These are phyloP conservation scores for Nomada fabriciana DNA, from an alignment of 2,888 invertebrate genomes.

Conservation along the genomic window DNA sequence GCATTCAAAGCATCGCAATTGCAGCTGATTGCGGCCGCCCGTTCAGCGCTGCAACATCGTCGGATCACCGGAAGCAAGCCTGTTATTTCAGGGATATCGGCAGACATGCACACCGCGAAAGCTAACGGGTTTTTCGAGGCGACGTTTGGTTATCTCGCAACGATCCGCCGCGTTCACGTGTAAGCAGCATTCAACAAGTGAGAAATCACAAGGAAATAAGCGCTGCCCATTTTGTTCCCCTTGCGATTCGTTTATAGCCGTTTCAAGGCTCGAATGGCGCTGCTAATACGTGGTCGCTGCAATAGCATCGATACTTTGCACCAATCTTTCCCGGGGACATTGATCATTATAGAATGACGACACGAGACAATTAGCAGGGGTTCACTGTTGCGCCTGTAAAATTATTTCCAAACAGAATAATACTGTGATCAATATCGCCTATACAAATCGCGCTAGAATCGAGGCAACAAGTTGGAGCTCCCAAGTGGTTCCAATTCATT, in stretches of 20 bases:
- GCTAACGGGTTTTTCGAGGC: slow-evolving; percentile 48
- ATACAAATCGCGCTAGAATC: too few species aligned
- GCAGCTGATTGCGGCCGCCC: slow-evolving; percentile 61
- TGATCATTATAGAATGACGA: background rate
- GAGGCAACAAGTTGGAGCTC: too few species aligned
- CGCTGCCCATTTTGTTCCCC: slow-evolving; percentile 1
- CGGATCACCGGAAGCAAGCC: slow-evolving; percentile 63
- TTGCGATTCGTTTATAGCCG: background rate
- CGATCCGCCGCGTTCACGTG: slow-evolving; percentile 20
- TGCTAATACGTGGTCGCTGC: background rate
- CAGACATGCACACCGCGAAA: slow-evolving; percentile 43
- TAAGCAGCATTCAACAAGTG: slow-evolving; percentile 15
- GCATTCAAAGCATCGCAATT: slow-evolving; percentile 69
- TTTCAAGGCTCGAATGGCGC: background rate
- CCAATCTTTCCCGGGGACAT: background rate
- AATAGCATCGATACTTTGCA: background rate
- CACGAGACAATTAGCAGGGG: background rate
- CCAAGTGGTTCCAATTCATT: too few species aligned
- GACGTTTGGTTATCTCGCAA: slow-evolving; percentile 37
- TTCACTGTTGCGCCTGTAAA: background rate
- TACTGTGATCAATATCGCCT: too few species aligned
- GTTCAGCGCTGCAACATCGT: slow-evolving; percentile 41
- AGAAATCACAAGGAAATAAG: slow-evolving; percentile 30
- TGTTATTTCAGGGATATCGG: slow-evolving; percentile 66
- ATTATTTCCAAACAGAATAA: too few species aligned